Evolutionary conservation across 2,113 vertebrate species (phyloP).

Genomic region (Notiomystis cincta): DNA sequence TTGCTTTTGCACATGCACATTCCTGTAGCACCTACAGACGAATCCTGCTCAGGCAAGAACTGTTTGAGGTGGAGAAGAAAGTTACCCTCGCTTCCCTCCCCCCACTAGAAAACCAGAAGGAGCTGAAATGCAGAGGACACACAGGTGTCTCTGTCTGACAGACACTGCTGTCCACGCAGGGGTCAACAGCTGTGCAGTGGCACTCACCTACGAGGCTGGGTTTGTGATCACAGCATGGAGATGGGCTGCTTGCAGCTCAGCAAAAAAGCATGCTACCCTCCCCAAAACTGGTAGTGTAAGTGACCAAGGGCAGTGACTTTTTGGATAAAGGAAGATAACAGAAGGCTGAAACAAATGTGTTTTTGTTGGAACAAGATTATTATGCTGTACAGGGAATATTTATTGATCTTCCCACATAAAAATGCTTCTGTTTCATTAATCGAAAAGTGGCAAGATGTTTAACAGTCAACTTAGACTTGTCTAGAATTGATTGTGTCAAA

Average conservation of each 20-base stretch:
- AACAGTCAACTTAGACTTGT: not conserved
- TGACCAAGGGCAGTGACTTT: not conserved
- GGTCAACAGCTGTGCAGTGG: not conserved
- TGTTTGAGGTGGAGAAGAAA: rapidly evolving
- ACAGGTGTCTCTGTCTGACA: not conserved
- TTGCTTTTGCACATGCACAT: rapidly evolving
- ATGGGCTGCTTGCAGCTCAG: not conserved
- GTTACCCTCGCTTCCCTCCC: not conserved
- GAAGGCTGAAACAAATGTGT: not conserved
- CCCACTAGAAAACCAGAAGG: not conserved
- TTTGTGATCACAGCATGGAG: not conserved
- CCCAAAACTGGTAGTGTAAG: not conserved
- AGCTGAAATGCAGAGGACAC: not conserved
- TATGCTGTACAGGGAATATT: not conserved
- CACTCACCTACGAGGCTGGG: not conserved
- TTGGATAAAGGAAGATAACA: not conserved
- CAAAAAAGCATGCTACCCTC: not conserved
- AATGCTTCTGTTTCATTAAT: not conserved
- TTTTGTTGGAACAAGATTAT: not conserved
- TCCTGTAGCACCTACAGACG: rapidly evolving
- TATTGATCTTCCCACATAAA: not conserved
- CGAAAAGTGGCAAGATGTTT: not conserved
- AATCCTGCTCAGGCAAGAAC: not conserved
- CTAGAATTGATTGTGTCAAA: not conserved
- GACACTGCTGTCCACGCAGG: rapidly evolving